Base-by-base conservation (phyloP, 2,113 vertebrate genomes). In the Elanus axillaris region DNA sequence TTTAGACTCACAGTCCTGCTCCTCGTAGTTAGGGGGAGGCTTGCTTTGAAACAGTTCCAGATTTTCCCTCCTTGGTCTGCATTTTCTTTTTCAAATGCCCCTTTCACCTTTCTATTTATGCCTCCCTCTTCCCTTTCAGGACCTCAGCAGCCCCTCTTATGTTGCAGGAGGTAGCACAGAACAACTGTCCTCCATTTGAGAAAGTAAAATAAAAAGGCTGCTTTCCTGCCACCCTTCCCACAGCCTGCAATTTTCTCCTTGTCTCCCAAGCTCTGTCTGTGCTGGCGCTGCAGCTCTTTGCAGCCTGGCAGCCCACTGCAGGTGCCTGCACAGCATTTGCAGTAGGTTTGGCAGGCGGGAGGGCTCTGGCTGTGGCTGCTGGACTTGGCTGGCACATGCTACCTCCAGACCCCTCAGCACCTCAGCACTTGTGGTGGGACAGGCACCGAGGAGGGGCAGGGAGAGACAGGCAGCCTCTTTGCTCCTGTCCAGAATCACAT, bases 31-130 rank as follows among this genome's bases (percentile, higher is more conserved):
- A 85, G 72, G 31, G 26, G 42, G 71, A 92, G 69, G 50, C 94
- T 95, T 94, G 48, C 81, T 94, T 96, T 94, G 89, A 94, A 94
- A 77, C 9, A 3, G 16, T 67, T 95, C 68, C 87, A 93, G 19
- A 13, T 80, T 92, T 96, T 95, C 55, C 45, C 31, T 96, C 60
- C 43, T 77, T 87, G 62, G 76, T 81, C 59, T 19, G 7, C 78
- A 45, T 91, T 95, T 90, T 77, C 75, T 81, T 93, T 78, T 92
- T 56, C 62, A 84, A 81, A 72, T 0, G 0, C 16, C 11, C 45
- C 10, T 75, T 93, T 86, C 12, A 11, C 60, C 36, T 76, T 90
- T 88, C 74, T 88, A 79, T 96, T 96, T 94, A 87, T 83, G 53
- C 58, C n/a, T 93, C 25, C 38, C 11, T 81, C 50, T 78, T 94